phyloP scores from a whole-genome alignment of 2,113 vertebrate species.

The Eolophus roseicapilla region DNA sequence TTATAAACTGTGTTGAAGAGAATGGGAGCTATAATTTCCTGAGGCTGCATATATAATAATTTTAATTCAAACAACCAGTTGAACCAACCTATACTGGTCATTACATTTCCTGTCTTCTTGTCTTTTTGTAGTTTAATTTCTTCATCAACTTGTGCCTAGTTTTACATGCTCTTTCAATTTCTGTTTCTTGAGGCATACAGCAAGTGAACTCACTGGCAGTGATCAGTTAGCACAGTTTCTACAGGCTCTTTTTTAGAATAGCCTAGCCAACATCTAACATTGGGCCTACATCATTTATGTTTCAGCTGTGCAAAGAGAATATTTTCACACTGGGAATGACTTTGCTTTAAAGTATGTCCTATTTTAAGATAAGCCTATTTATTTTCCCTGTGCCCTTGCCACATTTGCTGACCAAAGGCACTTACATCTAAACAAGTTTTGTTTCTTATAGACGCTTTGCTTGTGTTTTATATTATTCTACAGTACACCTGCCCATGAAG shows the following conservation, averaged over 20 bases:
- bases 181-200: not conserved
- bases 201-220: not conserved
- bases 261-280: not conserved
- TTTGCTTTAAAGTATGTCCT: conserved; percentile 42
- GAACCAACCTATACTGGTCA: not conserved
- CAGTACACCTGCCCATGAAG: not conserved
- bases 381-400: conserved; percentile 24
- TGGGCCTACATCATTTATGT: not conserved
- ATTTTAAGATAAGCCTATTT: conserved; percentile 40
- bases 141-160: not conserved
- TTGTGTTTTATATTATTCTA: conserved; percentile 24
- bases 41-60: not conserved
- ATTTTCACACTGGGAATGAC: not conserved
- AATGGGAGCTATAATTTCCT: conserved; percentile 37
- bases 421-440: conserved; percentile 18
- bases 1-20: conserved; percentile 17
- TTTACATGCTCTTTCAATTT: not conserved
- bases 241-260: not conserved
- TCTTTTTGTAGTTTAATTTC: conserved; percentile 19
- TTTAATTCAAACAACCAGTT: not conserved
- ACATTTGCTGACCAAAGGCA: conserved; percentile 36
- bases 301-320: conserved; percentile 12
- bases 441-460: conserved; percentile 17
- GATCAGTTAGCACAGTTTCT: not conserved
- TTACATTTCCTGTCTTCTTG: not conserved